phyloP scores from a whole-genome alignment of 2,113 vertebrate genomes.

The Balaeniceps rex region DNA sequence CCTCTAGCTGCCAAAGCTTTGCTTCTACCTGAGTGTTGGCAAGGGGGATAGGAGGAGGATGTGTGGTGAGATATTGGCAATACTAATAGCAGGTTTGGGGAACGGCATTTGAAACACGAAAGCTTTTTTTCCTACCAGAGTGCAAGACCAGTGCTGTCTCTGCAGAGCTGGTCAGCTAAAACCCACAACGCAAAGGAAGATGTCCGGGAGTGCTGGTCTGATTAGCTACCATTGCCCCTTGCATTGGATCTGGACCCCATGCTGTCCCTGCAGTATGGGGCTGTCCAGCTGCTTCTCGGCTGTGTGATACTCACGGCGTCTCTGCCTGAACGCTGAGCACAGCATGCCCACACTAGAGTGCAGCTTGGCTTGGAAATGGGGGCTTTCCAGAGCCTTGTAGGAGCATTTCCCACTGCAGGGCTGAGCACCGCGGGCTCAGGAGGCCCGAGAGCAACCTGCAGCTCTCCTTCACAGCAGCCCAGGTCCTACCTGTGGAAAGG shows the following conservation, averaged over 20 bases:
- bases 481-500: background rate
- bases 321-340: background rate
- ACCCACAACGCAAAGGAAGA: accelerated
- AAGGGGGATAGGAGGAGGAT: background rate
- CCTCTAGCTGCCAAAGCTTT: background rate
- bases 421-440: background rate
- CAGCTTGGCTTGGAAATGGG: background rate
- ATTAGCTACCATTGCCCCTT: background rate
- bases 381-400: background rate
- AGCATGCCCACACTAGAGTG: accelerated
- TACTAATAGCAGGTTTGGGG: background rate
- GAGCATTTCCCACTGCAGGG: background rate
- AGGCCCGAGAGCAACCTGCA: background rate
- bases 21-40: accelerated
- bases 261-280: background rate
- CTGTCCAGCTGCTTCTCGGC: background rate
- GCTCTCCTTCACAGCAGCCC: background rate
- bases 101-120: background rate
- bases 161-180: background rate
- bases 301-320: accelerated
- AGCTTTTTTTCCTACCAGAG: background rate
- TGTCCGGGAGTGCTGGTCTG: background rate
- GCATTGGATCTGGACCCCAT: too few relatives aligned
- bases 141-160: background rate
- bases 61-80: background rate